Base-by-base conservation (phyloP, 2,113 vertebrate genomes). In the Pollimyrus isidori region DNA sequence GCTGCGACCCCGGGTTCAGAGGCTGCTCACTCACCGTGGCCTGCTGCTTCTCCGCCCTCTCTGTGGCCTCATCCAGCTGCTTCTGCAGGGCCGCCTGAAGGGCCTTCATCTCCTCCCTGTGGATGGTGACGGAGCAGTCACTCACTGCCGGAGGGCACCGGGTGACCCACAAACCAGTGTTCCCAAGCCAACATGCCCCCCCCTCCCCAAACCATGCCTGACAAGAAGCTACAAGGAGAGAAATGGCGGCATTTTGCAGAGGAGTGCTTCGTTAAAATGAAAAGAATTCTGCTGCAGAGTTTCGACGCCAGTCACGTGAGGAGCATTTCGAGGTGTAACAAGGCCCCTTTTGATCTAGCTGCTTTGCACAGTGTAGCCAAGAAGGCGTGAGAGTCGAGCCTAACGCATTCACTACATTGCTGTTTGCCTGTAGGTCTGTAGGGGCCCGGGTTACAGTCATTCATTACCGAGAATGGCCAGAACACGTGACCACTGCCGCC, bases 61-160 rank as follows among this genome's bases (percentile, higher is more conserved):
- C 97, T 53, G 96, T 93, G 89, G 97, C 97, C 92, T 98, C 98
- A 92, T 98, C 98, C 95, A 99, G 97, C 93, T 99, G 98, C 94
- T 98, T 99, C 94, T 98, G 97, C 95, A 99, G 95, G 91, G 97
- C 95, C 89, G 97, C 96, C 96, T 99, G 98, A 91, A 99, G 97
- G 92, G 97, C 97, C 95, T 97, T 99, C 97, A 99, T 98, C 96
- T 99, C 97, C 94, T 99, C 97, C 95, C 98, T 99, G 95, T 92
- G 89, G 92, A 91, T 90, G 90, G 90, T 83, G 26, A 62, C 90
- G 91, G 45, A 91, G 90, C 90, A 93, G 91, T 93, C 90, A 92
- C 90, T 93, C 90, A 92, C 90, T 91, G 62, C 87, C 90, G 88
- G 92, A n/a, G 23, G 30, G 35, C 53, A 86, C 30, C 26, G n/a